phyloP scores from a whole-genome alignment of 2,888 invertebrate genomes.

The Osmoderma eremita region DNA sequence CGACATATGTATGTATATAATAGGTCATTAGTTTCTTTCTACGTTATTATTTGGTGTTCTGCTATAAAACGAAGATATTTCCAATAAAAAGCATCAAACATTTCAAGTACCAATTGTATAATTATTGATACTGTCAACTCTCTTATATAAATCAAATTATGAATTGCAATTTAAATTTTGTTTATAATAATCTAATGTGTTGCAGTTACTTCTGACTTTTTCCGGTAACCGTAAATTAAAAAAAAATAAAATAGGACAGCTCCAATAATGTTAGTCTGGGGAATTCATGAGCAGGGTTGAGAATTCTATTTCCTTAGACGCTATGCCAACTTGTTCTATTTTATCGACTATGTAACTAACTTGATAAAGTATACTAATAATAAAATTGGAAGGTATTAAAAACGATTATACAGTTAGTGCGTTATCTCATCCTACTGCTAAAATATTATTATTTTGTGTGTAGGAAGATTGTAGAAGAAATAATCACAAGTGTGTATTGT shows the following conservation, averaged over 20 bases:
- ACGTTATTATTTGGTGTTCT: slow-evolving; percentile 23
- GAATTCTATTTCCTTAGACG: slow-evolving; percentile 12
- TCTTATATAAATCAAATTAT: background rate
- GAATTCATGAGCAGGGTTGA: slow-evolving; percentile 30
- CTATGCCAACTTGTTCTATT: background rate
- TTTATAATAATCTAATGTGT: too few species aligned
- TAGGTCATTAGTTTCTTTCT: slow-evolving; percentile 12
- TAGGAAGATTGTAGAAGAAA: slow-evolving; percentile 22
- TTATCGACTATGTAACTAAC: background rate
- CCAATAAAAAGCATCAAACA: slow-evolving; percentile 21
- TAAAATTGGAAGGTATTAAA: background rate
- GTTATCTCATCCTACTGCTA: slow-evolving; percentile 6
- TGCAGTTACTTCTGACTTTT: background rate
- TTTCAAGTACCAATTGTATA: slow-evolving; percentile 23
- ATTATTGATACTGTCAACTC: slow-evolving; percentile 16
- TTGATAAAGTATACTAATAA: slow-evolving; percentile 4
- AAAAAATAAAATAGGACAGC: background rate
- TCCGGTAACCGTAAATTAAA: background rate
- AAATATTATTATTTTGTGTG: slow-evolving; percentile 7
- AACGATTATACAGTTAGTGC: slow-evolving; percentile 21
- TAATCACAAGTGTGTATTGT: slow-evolving; percentile 21
- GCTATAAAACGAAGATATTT: slow-evolving; percentile 20
- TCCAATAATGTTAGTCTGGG: slow-evolving; percentile 7
- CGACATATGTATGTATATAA: slow-evolving; percentile 15
- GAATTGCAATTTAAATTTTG: too few species aligned